Evolutionary conservation across 2,797 vertebrate genomes (phyloP), one percentile per base, ranked within the genome.

Genomic region (Mormyrus hasselquistii): DNA sequence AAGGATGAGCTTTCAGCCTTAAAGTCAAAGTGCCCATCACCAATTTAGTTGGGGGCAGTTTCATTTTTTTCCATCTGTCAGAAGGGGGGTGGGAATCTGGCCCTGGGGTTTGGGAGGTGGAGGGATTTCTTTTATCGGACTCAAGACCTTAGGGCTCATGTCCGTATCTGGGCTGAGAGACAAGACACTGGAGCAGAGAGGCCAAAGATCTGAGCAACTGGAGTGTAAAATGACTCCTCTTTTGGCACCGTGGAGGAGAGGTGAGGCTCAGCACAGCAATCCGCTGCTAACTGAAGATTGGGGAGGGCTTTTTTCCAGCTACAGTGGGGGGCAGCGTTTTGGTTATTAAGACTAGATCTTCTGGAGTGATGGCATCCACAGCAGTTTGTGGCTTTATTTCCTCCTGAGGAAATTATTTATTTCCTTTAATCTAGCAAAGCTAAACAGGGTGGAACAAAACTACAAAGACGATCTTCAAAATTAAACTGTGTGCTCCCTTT

Each of bases 21-120:
- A 93, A 93, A 93, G 93, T 94, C 94, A 92, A 93, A 94, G 92
- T 87, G 93, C 90, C 94, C 95, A 93, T 95, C 95, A 93, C 89
- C 90, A 92, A 90, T 95, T 95, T 94, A 95, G 94, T 95, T 69
- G 82, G 44, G 93, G 92, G 93, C 93, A 92, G 94, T 94, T 91
- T 94, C 94, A 95, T 93, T 95, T 95, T 95, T 95, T 92, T 93
- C 92, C 90, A 93, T 92, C 93, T 89, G 93, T 90, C 90, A 93
- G 84, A 91, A 49, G 55, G 29, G 90, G 93, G 93, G 94, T 91
- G 90, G 93, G 91, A 47, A 22, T 90, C 93, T 92, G 94, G 91
- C 91, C 93, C 93, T 94, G 93, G 93, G 92, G 90, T 92, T 93
- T 93, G 90, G 91, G 89, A 83, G 90, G 90, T 91, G 93, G 92